A percentile compares a stretch with the other conserved stretches of the same genome.
These are phyloP conservation scores for Ceuthmochares aereus DNA, from an alignment of 2,113 vertebrate species.

Conservation along the genomic window DNA sequence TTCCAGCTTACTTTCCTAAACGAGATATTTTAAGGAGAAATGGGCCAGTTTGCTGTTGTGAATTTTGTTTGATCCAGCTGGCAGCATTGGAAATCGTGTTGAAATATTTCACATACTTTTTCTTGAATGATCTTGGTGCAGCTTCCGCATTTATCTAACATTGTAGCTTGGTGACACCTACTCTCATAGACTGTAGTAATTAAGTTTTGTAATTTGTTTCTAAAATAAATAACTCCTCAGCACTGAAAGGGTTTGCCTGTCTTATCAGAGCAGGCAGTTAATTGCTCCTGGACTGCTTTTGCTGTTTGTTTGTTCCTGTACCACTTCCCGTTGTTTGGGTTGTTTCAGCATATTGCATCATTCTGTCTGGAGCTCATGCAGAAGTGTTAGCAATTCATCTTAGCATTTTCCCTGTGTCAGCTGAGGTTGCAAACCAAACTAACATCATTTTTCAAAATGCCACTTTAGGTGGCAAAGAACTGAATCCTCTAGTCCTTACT, in stretches of 20 bases:
- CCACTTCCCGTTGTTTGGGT: neutral
- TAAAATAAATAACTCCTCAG: neutral
- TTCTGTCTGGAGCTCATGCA: conserved; percentile 6
- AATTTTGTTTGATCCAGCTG: neutral
- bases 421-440: conserved; percentile 6
- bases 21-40: neutral
- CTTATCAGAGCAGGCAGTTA: neutral
- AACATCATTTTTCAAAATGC: conserved; percentile 64
- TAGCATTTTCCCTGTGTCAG: conserved; percentile 9
- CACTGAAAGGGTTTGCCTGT: neutral
- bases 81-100: neutral
- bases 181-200: neutral
- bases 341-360: conserved; percentile 27
- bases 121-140: neutral
- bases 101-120: neutral
- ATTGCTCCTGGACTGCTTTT: neutral
- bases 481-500: conserved; percentile 5
- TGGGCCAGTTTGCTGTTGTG: neutral
- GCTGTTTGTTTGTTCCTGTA: neutral
- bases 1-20: neutral
- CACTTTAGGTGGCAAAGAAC: conserved; percentile 15
- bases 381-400: conserved; percentile 65
- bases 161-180: neutral
- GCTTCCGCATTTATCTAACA: neutral
- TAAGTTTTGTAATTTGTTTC: neutral